Conservation (phyloP, 2,797 vertebrate genomes). For the Lepilemur ruficaudatus region DNA sequence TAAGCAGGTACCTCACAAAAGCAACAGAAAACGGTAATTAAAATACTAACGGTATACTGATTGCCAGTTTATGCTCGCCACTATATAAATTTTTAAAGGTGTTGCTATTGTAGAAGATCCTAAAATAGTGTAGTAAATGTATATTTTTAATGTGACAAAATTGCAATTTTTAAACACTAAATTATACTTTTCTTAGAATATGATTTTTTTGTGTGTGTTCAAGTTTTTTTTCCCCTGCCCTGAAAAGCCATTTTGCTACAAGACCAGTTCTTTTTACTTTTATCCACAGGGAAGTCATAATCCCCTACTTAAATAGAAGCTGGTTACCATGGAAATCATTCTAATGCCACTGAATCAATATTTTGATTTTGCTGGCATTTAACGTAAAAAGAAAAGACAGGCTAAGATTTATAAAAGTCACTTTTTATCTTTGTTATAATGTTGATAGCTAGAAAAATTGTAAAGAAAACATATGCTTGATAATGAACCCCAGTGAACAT, state of each 20-base stretch:
- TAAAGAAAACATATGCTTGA: slow-evolving; percentile 56
- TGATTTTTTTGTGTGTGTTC: slow-evolving; percentile 6
- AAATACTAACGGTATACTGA: background rate
- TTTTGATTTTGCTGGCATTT: slow-evolving; percentile 74
- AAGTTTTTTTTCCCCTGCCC: background rate
- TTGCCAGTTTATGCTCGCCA: background rate
- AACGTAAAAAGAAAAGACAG: slow-evolving; percentile 61
- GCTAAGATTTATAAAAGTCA: slow-evolving; percentile 53
- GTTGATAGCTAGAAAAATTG: slow-evolving; percentile 42
- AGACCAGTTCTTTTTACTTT: slow-evolving; percentile 57
- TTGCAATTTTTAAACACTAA: slow-evolving; percentile 3
- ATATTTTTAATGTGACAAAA: background rate
- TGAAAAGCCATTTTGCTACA: slow-evolving; percentile 28
- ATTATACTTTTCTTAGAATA: background rate
- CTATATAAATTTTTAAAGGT: background rate
- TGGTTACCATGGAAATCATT: slow-evolving; percentile 66
- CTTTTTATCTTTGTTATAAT: slow-evolving; percentile 57
- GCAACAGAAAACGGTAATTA: background rate
- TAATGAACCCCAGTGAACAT: slow-evolving; percentile 32
- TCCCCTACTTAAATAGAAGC: slow-evolving; percentile 62
- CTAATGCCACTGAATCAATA: slow-evolving; percentile 67
- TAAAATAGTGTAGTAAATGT: background rate
- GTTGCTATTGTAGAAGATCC: background rate
- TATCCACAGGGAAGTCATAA: slow-evolving; percentile 61
- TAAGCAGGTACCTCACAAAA: background rate